Conservation (phyloP, 1,140 invertebrate species). For the Drosophila biarmipes region DNA sequence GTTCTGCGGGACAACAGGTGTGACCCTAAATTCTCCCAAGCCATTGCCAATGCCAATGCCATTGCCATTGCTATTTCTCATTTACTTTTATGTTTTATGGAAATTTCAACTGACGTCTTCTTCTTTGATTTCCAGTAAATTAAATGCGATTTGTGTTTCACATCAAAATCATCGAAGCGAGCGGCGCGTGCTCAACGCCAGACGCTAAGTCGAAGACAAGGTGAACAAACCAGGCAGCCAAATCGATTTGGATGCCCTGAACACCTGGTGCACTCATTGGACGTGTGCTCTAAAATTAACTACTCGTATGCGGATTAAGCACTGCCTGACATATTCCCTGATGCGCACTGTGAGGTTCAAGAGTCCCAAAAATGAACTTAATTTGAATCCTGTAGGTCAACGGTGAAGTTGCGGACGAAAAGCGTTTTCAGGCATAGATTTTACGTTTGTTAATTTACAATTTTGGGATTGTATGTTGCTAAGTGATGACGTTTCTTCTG, state of each 20-base stretch:
- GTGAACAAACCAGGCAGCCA: constrained; percentile 26
- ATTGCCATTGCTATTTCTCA: constrained; percentile 37
- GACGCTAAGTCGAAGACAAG: constrained; percentile 37
- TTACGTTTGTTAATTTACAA: no score
- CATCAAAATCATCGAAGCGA: constrained; percentile 45
- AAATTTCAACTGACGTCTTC: constrained; percentile 48
- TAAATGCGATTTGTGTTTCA: constrained; percentile 71
- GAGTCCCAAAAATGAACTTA: background rate
- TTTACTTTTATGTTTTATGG: constrained; percentile 51
- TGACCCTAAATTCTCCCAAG: constrained; percentile 23
- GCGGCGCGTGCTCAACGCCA: constrained; percentile 37
- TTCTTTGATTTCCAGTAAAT: constrained; percentile 75
- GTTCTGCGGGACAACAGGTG: constrained; percentile 59
- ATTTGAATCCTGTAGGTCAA: background rate
- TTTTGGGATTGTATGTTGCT: no score
- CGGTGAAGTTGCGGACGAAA: no score
- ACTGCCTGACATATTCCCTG: background rate
- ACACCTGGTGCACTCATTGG: constrained; percentile 16
- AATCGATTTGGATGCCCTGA: constrained; percentile 31
- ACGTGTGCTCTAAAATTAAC: constrained; percentile 31
- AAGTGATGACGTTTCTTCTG: no score
- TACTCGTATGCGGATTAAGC: constrained; percentile 4
- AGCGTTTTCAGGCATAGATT: no score
- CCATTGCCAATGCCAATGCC: constrained; percentile 5
- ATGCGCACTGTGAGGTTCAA: background rate